A percentile compares a stretch with the other conserved stretches of the same genome.
Conservation (phyloP, 2,797 vertebrate species). For the Myiothlypis coronata region DNA sequence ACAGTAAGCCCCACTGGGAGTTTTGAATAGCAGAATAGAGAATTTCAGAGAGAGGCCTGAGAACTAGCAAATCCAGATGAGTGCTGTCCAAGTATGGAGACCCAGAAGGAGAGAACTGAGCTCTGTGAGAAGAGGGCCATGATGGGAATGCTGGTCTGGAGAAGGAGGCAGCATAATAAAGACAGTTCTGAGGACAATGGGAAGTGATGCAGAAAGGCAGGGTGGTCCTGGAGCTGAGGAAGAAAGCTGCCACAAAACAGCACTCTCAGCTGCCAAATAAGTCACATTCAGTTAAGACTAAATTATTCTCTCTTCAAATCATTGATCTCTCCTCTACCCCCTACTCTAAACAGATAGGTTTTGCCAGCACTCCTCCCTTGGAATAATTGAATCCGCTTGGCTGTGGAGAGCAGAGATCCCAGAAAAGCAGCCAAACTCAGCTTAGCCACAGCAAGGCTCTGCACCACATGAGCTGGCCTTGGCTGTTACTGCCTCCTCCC, state of each 20-base stretch:
- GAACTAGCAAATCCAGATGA: neutral
- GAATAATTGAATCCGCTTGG: slow-evolving; percentile 22
- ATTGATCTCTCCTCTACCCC: neutral
- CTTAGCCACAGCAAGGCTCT: neutral
- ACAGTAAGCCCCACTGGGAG: neutral
- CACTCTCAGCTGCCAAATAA: slow-evolving; percentile 5
- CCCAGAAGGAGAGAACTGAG: neutral
- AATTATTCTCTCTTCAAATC: neutral
- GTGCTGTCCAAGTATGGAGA: neutral
- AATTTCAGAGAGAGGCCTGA: neutral
- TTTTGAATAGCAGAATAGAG: neutral
- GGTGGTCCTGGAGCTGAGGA: neutral
- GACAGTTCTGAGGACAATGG: neutral
- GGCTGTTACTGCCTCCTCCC: neutral
- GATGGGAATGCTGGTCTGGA: neutral
- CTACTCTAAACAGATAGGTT: neutral
- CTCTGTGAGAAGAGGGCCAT: neutral
- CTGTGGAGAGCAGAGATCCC: neutral
- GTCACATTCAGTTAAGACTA: neutral
- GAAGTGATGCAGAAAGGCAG: neutral
- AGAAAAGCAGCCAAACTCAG: neutral
- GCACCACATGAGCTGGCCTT: neutral
- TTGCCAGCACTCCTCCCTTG: slow-evolving; percentile 9
- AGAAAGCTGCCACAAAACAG: slow-evolving; percentile 2
- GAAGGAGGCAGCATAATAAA: neutral